phyloP scores from a whole-genome alignment of 1,140 invertebrate species.

The Coelopa frigida region DNA sequence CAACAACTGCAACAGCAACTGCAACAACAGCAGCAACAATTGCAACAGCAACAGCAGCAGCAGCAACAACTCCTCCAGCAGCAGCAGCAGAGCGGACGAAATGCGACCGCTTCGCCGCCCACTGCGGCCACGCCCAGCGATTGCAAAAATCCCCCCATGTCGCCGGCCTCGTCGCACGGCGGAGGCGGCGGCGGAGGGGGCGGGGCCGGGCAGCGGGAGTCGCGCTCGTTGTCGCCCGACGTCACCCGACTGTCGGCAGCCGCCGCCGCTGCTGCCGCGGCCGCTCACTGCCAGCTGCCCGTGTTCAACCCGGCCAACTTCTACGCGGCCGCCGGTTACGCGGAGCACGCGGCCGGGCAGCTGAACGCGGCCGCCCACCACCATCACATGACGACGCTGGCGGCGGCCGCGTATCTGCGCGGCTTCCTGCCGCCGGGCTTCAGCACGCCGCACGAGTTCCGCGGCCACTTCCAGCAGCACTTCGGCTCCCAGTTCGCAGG shows the following conservation, averaged over 20 bases:
- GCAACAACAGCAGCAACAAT: constrained; percentile 19
- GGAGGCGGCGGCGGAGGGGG: not conserved
- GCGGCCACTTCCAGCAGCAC: constrained; percentile 42
- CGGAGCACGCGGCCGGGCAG: constrained; percentile 27
- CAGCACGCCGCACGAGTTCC: constrained; percentile 40
- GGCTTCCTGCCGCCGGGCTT: constrained; percentile 43
- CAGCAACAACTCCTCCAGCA: constrained; percentile 8
- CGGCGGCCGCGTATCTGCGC: constrained; percentile 37
- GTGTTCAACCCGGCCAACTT: constrained; percentile 44
- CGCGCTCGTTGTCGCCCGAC: constrained; percentile 37
- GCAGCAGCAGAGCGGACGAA: constrained; percentile 29
- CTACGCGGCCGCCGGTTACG: constrained; percentile 39
- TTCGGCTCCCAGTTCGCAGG: constrained; percentile 41
- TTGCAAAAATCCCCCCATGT: constrained; percentile 15
- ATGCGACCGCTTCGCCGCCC: constrained; percentile 28
- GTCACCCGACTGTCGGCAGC: constrained; percentile 32
- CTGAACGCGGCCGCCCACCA: constrained; percentile 38
- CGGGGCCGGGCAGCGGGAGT: constrained; percentile 20
- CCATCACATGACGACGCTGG: constrained; percentile 42
- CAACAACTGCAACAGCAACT: constrained; percentile 18
- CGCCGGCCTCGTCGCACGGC: constrained; percentile 14
- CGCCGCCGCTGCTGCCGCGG: constrained; percentile 35
- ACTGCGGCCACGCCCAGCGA: constrained; percentile 23
- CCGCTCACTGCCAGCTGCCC: constrained; percentile 40
- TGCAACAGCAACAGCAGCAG: constrained; percentile 24